Conservation (phyloP, 2,797 vertebrate genomes). For the Rousettus madagascariensis region DNA sequence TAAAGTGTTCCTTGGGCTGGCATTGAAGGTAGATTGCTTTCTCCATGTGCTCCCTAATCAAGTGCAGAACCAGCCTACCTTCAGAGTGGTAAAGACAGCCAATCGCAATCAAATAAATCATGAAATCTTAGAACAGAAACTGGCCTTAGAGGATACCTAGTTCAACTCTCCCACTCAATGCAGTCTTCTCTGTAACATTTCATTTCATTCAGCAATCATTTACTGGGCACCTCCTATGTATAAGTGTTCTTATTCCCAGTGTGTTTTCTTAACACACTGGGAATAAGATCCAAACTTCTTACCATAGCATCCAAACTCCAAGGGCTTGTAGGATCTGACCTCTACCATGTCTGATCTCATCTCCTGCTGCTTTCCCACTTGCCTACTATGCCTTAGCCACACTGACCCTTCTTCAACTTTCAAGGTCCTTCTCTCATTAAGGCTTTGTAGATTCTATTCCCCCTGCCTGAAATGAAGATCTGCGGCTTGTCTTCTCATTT, state of each 20-base stretch:
- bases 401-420: background rate
- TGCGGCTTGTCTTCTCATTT: background rate
- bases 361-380: background rate
- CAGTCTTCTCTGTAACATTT: background rate
- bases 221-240: background rate
- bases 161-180: background rate
- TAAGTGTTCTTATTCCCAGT: too few relatives aligned
- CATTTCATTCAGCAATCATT: background rate
- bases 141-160: background rate
- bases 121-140: slow-evolving; percentile 10
- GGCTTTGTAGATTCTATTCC: background rate
- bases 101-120: background rate
- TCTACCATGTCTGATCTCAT: background rate
- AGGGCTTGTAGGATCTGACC: background rate
- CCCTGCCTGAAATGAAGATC: background rate
- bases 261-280: background rate
- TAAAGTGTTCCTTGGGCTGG: background rate
- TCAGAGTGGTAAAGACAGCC: background rate
- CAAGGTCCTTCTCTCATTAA: background rate
- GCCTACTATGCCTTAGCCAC: background rate
- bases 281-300: background rate
- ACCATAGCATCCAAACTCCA: background rate
- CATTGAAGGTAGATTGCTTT: background rate
- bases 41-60: background rate
- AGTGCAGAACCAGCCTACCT: background rate